Evolutionary conservation across 2,888 invertebrate species (phyloP).

Genomic region (Cephus pygmeus): DNA sequence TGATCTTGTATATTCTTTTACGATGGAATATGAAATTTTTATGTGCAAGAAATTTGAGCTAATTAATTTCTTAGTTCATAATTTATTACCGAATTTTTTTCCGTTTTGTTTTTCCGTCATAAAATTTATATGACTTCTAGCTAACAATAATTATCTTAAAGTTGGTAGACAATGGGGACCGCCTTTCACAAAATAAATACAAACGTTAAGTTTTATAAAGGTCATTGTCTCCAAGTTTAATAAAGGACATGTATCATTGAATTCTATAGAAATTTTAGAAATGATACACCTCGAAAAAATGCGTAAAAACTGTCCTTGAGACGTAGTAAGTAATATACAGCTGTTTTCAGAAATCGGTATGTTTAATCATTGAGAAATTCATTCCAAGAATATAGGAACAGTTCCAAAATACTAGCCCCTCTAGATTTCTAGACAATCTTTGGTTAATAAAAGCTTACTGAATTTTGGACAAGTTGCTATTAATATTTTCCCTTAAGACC

Average conservation of each 20-base stretch:
- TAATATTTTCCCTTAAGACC: neutral
- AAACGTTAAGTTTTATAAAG: neutral
- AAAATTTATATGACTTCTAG: slow-evolving; percentile 18
- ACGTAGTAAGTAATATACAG: neutral
- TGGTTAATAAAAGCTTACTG: neutral
- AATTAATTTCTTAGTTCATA: neutral
- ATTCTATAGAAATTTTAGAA: neutral
- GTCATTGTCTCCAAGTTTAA: neutral
- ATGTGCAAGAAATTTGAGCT: no score
- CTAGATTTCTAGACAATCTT: neutral
- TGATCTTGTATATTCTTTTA: neutral
- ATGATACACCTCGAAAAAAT: neutral
- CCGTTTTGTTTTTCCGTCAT: slow-evolving; percentile 14
- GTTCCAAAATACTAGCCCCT: neutral
- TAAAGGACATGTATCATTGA: neutral
- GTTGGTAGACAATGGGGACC: neutral
- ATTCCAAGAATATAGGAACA: neutral
- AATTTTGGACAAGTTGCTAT: neutral
- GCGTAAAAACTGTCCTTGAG: neutral
- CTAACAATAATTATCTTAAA: slow-evolving; percentile 13
- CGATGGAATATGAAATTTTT: neutral
- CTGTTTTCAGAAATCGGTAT: neutral
- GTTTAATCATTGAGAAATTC: neutral
- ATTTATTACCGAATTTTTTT: neutral
- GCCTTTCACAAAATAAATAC: neutral